Conservation (phyloP, 2,797 vertebrate species). For the Streptopelia turtur region DNA sequence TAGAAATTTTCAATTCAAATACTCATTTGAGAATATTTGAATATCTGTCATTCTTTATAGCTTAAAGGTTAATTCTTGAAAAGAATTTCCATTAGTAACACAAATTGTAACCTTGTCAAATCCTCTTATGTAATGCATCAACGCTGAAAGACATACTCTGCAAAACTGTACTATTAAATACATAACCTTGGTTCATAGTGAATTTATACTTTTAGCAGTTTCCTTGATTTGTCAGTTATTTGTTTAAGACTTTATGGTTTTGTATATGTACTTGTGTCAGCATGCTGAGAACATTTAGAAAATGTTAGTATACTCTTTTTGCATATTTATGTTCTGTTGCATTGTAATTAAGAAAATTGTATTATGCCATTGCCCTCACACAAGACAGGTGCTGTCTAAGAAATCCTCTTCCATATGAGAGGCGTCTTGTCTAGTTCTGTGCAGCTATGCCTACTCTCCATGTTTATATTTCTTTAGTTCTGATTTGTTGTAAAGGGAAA, state of each 20-base stretch:
- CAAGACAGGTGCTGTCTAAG: background rate
- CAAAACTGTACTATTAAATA: slow-evolving; percentile 47
- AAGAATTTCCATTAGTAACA: slow-evolving; percentile 82
- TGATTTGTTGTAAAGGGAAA: background rate
- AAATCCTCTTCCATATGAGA: background rate
- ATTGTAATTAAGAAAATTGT: slow-evolving; percentile 5
- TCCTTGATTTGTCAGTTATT: slow-evolving; percentile 43
- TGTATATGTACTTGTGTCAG: background rate
- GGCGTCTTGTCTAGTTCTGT: background rate
- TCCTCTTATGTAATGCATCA: slow-evolving; percentile 70
- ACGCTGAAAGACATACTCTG: slow-evolving; percentile 48
- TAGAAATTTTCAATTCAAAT: slow-evolving; percentile 77
- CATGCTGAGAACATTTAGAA: background rate
- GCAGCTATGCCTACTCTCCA: background rate
- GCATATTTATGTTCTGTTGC: background rate
- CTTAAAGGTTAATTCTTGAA: slow-evolving; percentile 79
- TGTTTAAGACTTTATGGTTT: background rate
- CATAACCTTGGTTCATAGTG: slow-evolving; percentile 42
- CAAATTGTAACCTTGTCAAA: slow-evolving; percentile 81
- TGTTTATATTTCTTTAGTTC: background rate
- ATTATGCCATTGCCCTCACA: background rate
- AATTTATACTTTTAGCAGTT: slow-evolving; percentile 29
- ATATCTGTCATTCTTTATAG: slow-evolving; percentile 78
- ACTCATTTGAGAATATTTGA: slow-evolving; percentile 78
- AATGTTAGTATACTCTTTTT: background rate